phyloP scores from a whole-genome alignment of 2,888 invertebrate genomes.

The Drosophila nr. perissopoda region DNA sequence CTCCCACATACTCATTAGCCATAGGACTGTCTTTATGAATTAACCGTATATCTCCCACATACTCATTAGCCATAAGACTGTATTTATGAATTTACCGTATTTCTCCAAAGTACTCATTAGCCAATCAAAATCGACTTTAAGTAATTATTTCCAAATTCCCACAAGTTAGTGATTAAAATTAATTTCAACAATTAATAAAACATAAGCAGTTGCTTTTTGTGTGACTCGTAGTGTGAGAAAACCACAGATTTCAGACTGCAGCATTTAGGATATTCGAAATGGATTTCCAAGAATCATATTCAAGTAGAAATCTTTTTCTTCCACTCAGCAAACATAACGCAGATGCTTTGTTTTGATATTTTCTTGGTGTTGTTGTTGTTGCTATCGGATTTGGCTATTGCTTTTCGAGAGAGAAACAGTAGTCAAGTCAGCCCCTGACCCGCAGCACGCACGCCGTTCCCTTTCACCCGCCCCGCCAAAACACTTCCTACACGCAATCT shows the following conservation, averaged over 20 bases:
- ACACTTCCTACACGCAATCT: conserved; percentile 15
- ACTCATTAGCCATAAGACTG: not conserved
- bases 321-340: not conserved
- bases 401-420: conserved; percentile 5
- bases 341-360: conserved; percentile 4
- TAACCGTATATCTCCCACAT: not conserved
- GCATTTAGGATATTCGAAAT: conserved; percentile 4
- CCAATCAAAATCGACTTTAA: not conserved
- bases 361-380: not conserved
- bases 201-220: not conserved
- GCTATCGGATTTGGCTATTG: conserved; percentile 11
- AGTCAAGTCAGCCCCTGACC: conserved; percentile 36
- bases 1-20: not conserved
- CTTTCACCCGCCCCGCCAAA: not conserved
- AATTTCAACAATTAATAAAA: not conserved
- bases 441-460: conserved; percentile 35
- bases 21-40: not conserved
- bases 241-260: not conserved
- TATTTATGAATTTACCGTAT: not conserved
- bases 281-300: conserved; percentile 14
- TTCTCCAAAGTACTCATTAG: no score
- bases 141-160: not conserved
- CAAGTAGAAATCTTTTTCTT: conserved; percentile 4
- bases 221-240: not conserved
- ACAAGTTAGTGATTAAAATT: not conserved